Evolutionary conservation across 2,113 vertebrate species (phyloP).

Genomic region (Zeus faber): DNA sequence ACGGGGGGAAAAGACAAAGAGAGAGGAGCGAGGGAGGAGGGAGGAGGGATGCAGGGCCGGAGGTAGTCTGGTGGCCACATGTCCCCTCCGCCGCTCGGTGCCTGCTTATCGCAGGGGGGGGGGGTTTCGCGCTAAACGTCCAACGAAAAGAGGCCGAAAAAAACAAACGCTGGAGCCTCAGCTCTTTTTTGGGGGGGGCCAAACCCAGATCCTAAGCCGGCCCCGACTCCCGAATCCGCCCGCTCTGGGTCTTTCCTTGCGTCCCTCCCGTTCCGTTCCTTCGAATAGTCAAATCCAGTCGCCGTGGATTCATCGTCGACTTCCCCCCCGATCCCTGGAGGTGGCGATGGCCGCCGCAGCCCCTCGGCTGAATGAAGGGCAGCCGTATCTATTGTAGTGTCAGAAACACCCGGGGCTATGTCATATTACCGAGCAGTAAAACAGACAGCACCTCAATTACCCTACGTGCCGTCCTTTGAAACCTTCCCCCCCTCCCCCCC

Average conservation of each 20-base stretch:
- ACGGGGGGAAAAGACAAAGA: slow-evolving; percentile 51
- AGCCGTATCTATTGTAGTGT: slow-evolving; percentile 48
- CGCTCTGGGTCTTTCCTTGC: too few species aligned
- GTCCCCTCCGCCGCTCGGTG: slow-evolving; percentile 58
- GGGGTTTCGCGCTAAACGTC: slow-evolving; percentile 65
- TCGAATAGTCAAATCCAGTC: too few species aligned
- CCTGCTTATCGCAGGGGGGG: slow-evolving; percentile 55
- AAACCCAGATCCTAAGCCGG: too few species aligned
- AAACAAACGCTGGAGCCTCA: slow-evolving; percentile 63
- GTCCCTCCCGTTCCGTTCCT: too few species aligned
- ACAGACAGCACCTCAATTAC: slow-evolving; percentile 62
- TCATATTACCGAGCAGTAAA: slow-evolving; percentile 60
- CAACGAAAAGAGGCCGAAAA: slow-evolving; percentile 57
- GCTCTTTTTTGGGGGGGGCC: too few species aligned
- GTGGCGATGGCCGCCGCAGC: too few species aligned
- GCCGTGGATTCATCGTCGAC: too few species aligned
- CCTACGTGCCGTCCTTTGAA: slow-evolving; percentile 51
- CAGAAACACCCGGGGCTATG: slow-evolving; percentile 44
- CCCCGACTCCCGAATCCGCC: too few species aligned
- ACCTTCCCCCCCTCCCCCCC: slow-evolving; percentile 29
- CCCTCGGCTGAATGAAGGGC: slow-evolving; percentile 65
- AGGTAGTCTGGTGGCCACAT: slow-evolving; percentile 76
- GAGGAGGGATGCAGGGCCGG: slow-evolving; percentile 3
- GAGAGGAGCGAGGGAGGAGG: slow-evolving; percentile 11
- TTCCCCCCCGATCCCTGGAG: too few species aligned